These are phyloP conservation scores for Dasysyrphus albostriatus DNA, from an alignment of 2,888 invertebrate genomes.

Conservation along the genomic window DNA sequence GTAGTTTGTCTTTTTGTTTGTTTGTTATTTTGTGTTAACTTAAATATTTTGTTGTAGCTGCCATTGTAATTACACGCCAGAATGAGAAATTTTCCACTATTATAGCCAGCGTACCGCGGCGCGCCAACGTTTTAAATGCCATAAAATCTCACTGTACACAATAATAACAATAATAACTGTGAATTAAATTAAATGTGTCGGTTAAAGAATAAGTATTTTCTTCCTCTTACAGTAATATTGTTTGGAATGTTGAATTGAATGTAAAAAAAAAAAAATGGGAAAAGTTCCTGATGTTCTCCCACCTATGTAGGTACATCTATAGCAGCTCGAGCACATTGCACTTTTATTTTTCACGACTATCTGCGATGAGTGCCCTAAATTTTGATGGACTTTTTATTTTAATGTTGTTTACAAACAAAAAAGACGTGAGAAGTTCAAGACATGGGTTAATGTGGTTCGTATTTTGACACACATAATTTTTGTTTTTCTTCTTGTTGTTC, in stretches of 20 bases:
- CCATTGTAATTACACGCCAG: constrained; percentile 24
- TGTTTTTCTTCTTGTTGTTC: not conserved
- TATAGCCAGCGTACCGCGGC: not conserved
- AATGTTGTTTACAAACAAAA: constrained; percentile 26
- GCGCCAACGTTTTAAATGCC: constrained; percentile 47
- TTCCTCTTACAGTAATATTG: not conserved
- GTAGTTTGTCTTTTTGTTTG: too few relatives aligned
- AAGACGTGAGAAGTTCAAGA: constrained; percentile 29
- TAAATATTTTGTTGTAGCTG: not conserved
- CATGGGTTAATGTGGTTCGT: constrained; percentile 23
- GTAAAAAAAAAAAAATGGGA: constrained; percentile 2
- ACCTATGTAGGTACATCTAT: not conserved
- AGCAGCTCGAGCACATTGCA: not conserved
- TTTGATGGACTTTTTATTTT: constrained; percentile 26
- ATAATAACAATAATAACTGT: constrained; percentile 56
- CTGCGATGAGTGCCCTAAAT: constrained; percentile 31
- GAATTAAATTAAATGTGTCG: constrained; percentile 61
- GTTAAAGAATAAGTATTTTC: constrained; percentile 22
- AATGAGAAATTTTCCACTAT: constrained; percentile 31
- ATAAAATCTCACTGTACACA: constrained; percentile 67
- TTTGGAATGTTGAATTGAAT: constrained; percentile 18
- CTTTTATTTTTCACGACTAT: constrained; percentile 3
- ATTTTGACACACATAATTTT: constrained; percentile 14
- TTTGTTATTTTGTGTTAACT: too few relatives aligned
- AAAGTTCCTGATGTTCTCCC: not conserved